Evolutionary conservation across 2,888 invertebrate species (phyloP).

Genomic region (Mesorhabditis sp.): DNA sequence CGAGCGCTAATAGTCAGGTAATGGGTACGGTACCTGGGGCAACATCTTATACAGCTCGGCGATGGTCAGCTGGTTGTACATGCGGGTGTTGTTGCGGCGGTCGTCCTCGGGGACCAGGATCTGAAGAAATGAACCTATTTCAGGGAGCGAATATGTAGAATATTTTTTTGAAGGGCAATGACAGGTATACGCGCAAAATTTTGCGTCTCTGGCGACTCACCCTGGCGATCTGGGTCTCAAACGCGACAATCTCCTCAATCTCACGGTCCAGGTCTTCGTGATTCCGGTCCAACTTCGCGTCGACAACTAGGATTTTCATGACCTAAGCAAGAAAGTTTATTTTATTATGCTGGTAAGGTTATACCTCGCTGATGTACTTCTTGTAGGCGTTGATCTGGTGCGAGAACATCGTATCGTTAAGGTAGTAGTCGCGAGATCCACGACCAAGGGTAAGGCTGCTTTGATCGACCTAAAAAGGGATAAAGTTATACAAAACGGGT

Average conservation of each 20-base stretch:
- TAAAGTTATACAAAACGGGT: background rate
- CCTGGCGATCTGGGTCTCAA: conserved; percentile 38
- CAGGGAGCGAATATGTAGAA: background rate
- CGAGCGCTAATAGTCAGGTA: background rate
- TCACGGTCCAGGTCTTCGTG: conserved; percentile 22
- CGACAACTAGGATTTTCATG: conserved; percentile 23
- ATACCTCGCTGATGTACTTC: conserved; percentile 35
- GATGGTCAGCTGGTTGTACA: conserved; percentile 50
- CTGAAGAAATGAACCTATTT: conserved; percentile 17
- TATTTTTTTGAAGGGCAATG: background rate
- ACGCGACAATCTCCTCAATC: conserved; percentile 34
- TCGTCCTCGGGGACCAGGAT: conserved; percentile 40
- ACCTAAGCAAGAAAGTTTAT: conserved; percentile 19
- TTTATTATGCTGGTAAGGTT: background rate
- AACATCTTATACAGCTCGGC: conserved; percentile 36
- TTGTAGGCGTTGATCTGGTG: conserved; percentile 54
- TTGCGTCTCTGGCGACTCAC: conserved; percentile 11
- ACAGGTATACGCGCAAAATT: background rate
- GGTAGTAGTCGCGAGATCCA: conserved; percentile 53
- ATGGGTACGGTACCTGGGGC: conserved; percentile 21
- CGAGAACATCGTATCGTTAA: conserved; percentile 53
- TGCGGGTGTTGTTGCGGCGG: conserved; percentile 36
- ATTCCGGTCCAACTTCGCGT: conserved; percentile 23
- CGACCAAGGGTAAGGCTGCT: conserved; percentile 49
- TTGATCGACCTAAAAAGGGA: conserved; percentile 46